A percentile compares a stretch with the other conserved stretches of the same genome.
Conservation (phyloP, 2,888 invertebrate species). For the Actias luna region DNA sequence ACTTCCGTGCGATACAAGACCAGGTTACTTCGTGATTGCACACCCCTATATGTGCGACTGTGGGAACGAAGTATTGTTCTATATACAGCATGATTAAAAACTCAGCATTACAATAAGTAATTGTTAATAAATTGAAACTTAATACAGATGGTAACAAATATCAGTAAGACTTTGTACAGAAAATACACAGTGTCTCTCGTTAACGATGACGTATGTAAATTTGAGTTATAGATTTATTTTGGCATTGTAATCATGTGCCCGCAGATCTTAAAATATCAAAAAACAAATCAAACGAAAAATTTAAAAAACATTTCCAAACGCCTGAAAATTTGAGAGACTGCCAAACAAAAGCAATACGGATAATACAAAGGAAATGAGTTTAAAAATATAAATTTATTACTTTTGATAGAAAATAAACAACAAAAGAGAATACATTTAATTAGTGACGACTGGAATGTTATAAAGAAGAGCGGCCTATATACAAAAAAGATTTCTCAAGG, state of each 20-base stretch:
- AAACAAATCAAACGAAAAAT: too few species aligned
- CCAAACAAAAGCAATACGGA: neutral
- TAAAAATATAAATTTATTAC: neutral
- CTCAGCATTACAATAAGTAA: neutral
- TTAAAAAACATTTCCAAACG: too few species aligned
- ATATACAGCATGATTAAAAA: constrained; percentile 47
- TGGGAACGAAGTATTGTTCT: constrained; percentile 71
- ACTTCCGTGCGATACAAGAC: constrained; percentile 71
- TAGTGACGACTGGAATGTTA: neutral
- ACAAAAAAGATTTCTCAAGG: constrained; percentile 39
- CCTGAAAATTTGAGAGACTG: too few species aligned
- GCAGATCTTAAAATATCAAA: too few species aligned
- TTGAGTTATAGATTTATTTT: too few species aligned
- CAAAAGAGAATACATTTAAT: neutral
- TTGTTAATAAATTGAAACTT: neutral
- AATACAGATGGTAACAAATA: neutral
- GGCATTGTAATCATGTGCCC: too few species aligned
- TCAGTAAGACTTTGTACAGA: neutral
- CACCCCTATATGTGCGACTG: constrained; percentile 76
- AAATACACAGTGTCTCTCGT: neutral
- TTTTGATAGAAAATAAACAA: neutral
- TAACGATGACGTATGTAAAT: neutral
- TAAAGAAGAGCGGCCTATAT: constrained; percentile 43
- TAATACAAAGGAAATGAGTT: neutral
- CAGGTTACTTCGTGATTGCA: constrained; percentile 75